These are phyloP conservation scores for Zosterops japonicus DNA, from an alignment of 2,113 vertebrate species.

Conservation along the genomic window DNA sequence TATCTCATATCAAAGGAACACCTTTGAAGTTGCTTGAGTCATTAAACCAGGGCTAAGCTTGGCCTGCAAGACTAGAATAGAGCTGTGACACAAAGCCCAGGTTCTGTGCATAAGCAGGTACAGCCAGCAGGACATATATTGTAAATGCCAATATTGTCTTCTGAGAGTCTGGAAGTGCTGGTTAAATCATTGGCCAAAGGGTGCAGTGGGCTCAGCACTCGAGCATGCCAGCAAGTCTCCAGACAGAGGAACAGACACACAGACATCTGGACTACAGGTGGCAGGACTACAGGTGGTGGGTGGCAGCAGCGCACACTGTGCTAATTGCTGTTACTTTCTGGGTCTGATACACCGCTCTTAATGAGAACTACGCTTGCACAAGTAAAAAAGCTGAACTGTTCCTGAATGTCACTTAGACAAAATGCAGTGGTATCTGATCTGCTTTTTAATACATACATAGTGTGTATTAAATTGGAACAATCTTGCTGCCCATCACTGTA, in stretches of 20 bases:
- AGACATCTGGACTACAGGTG: not conserved
- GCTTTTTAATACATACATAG: not conserved
- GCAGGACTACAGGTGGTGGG: not conserved
- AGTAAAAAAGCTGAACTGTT: not conserved
- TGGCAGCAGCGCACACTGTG: not conserved
- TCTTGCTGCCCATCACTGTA: not conserved
- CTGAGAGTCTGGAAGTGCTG: not conserved
- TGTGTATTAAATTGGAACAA: not conserved
- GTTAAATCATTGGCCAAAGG: not conserved
- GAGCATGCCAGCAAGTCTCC: accelerated
- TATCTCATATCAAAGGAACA: not conserved
- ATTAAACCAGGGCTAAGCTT: not conserved
- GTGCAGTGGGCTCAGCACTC: not conserved
- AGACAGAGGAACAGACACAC: not conserved
- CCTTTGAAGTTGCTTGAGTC: slow-evolving; percentile 11
- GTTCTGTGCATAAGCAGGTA: not conserved
- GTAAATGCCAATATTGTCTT: not conserved
- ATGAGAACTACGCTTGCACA: accelerated
- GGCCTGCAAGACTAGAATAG: not conserved
- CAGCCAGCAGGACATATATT: not conserved
- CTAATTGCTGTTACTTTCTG: not conserved
- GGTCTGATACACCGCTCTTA: not conserved
- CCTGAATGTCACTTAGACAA: not conserved
- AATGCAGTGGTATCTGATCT: not conserved
- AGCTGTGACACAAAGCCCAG: not conserved